Percentiles rank a stretch among this genome's conserved stretches.
Evolutionary conservation across 2,797 vertebrate genomes (phyloP).

Genomic region (Chelmon rostratus): DNA sequence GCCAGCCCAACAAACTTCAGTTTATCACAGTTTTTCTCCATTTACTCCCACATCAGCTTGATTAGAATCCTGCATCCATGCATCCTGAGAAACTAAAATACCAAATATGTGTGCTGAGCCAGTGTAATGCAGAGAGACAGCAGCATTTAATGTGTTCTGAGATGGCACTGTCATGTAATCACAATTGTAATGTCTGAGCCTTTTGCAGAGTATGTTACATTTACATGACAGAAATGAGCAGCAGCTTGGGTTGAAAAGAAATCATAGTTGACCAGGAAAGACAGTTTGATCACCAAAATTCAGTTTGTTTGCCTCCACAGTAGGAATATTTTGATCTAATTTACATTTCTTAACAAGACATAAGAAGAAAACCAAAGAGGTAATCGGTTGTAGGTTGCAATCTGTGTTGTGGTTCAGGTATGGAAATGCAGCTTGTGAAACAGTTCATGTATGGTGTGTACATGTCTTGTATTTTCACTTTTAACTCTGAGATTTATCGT

Average conservation of each 20-base stretch:
- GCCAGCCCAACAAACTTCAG: background rate
- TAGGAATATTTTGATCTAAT: background rate
- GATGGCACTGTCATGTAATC: background rate
- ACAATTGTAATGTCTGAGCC: too few relatives aligned
- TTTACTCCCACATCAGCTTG: background rate
- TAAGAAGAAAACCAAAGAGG: background rate
- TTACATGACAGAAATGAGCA: background rate
- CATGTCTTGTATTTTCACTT: background rate
- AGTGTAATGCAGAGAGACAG: background rate
- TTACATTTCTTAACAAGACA: background rate
- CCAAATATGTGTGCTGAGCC: background rate
- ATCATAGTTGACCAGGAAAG: background rate
- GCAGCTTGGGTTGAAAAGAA: constrained; percentile 3
- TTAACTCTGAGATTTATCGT: background rate
- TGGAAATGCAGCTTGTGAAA: background rate
- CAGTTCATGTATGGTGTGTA: background rate
- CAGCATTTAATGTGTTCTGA: background rate
- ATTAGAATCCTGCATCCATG: background rate
- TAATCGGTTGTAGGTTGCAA: background rate
- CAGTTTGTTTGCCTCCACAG: background rate
- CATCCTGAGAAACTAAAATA: background rate
- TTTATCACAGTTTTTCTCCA: background rate
- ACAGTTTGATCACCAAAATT: background rate
- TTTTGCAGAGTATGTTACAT: background rate
- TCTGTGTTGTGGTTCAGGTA: background rate